These are phyloP conservation scores for Sus scrofa DNA, from an alignment of 2,113 vertebrate species.

Conservation along the genomic window DNA sequence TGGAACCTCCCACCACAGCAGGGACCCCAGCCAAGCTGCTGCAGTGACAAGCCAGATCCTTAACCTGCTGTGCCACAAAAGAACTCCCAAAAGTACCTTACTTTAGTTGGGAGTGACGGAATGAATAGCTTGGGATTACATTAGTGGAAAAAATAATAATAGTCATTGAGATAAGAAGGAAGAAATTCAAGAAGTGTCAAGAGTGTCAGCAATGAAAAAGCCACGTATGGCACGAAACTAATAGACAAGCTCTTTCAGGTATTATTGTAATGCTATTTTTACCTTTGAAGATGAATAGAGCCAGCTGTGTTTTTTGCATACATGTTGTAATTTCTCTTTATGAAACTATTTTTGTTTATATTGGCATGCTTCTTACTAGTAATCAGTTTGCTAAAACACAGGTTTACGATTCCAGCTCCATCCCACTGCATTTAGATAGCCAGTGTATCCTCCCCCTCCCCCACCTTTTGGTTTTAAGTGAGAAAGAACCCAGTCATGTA, in stretches of 20 bases:
- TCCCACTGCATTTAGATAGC: background rate
- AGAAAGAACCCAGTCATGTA: background rate
- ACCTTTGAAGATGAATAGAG: background rate
- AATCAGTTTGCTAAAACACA: background rate
- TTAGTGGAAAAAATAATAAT: slow-evolving; percentile 56
- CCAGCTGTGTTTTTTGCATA: background rate
- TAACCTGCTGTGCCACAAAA: background rate
- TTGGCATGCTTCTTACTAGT: background rate
- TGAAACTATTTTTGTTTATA: slow-evolving; percentile 34
- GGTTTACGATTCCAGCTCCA: slow-evolving; percentile 14
- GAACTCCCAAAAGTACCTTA: slow-evolving; percentile 1
- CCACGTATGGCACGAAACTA: background rate
- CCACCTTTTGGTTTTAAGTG: slow-evolving; percentile 37
- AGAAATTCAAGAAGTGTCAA: slow-evolving; percentile 1
- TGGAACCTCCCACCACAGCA: no score
- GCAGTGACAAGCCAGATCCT: no score
- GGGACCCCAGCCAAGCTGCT: no score
- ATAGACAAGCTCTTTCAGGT: background rate
- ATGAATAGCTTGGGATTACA: background rate
- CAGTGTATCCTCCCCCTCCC: background rate
- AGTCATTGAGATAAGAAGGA: slow-evolving; percentile 13
- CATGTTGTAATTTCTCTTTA: slow-evolving; percentile 1
- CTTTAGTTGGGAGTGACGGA: slow-evolving; percentile 7
- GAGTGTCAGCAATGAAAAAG: slow-evolving; percentile 48
- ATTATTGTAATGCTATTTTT: slow-evolving; percentile 37